phyloP scores from a whole-genome alignment of 30 jellyfish, hydroid and myxozoan genomes.

The Pelagia noctiluca region DNA sequence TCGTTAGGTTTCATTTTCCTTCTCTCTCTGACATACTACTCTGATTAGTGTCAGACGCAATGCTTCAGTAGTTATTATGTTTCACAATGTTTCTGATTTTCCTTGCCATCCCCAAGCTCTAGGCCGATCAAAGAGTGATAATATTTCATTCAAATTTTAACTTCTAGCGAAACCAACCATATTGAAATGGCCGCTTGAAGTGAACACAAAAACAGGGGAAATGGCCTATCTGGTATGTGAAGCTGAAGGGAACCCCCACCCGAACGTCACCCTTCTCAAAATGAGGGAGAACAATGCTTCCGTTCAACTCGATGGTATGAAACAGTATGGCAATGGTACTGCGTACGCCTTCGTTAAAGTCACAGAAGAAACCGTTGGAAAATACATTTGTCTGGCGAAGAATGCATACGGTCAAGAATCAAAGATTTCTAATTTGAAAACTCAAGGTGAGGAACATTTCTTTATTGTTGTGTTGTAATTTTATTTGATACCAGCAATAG shows the following conservation, averaged over 20 bases:
- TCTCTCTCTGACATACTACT: not conserved
- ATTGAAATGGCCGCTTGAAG: constrained; percentile 29
- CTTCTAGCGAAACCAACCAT: constrained; percentile 58
- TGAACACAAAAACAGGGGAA: constrained; percentile 16
- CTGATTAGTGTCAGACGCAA: not conserved
- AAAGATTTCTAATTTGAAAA: not conserved
- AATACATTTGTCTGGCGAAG: constrained; percentile 53
- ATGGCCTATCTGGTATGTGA: constrained; percentile 44
- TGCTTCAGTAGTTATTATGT: not conserved
- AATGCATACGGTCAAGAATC: constrained; percentile 35
- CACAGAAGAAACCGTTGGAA: not conserved
- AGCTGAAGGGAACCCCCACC: constrained; percentile 70
- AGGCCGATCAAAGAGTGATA: not conserved
- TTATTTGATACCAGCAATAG: no score
- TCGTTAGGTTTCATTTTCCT: not conserved
- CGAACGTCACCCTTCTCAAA: constrained; percentile 37
- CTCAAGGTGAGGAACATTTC: constrained; percentile 7
- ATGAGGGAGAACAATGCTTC: not conserved
- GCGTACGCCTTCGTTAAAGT: constrained; percentile 3
- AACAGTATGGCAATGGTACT: constrained; percentile 58
- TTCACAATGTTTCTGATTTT: not conserved
- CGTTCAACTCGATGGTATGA: not conserved
- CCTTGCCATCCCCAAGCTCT: not conserved
- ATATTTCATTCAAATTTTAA: not conserved
- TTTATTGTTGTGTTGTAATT: not conserved